Base-by-base conservation (phyloP, 2,888 invertebrate species). In the Acleris holmiana region DNA sequence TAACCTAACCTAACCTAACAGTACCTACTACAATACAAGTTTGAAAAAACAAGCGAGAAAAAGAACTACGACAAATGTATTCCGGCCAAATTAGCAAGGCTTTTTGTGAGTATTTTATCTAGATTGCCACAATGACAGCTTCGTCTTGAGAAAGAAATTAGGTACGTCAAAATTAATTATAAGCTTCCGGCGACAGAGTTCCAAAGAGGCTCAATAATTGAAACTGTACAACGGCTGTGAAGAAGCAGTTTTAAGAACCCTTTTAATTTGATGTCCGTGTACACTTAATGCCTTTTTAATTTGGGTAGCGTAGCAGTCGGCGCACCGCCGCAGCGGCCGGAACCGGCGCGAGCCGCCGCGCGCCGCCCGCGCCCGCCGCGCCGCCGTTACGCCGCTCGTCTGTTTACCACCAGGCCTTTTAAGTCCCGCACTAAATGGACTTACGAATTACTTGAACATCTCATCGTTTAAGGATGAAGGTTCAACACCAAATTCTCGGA, bases 341-440 rank as follows among this genome's bases (percentile, higher is more conserved):
- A 77, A 68, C 83, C 71, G 77, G 75, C 61, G 19, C 53, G 47
- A 57, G 62, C 83, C 73, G 76, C 71, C 61, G 15, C 15, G n/a
- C 47, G 57, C 68, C 69, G 69, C 59, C 44, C n/a, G 23, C 48
- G n/a, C 48, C 41, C 49, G 13, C 21, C 57, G 48, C 23, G 60
- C 53, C 58, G 10, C 29, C 35, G 13, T 35, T 8, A 13, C 35
- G 35, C 35, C 35, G 35, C 35, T 35, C 35, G 35, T 35, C 44
- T 68, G 49, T 50, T 78, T 82, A 73, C 69, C 63, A 64, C 68
- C 77, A 72, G 73, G 72, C 81, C 80, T 80, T 84, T 82, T 83
- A 77, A 67, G 80, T 74, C 71, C 79, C 75, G 47, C 80, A 81
- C 50, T 77, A 81, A 65, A 84, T 75, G 85, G 85, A 80, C 74